Evolutionary conservation across 2,113 vertebrate species (phyloP), one percentile per base, ranked within the genome.

Genomic region (Phalacrocorax carbo): DNA sequence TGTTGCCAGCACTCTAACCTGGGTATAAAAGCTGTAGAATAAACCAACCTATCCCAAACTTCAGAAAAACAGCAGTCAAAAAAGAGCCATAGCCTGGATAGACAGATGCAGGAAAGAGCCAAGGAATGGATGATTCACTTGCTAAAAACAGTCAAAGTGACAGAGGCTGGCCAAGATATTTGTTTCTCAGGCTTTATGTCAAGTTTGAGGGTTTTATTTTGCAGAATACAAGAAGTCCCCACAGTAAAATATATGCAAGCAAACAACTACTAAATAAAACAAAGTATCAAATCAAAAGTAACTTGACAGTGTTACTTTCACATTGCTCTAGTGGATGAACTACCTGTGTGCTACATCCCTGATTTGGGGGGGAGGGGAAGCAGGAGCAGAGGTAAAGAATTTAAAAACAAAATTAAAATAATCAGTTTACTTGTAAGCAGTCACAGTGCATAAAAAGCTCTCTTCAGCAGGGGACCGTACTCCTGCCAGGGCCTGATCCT

Each of bases 81-180:
- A 60, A 5, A 40, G 29, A 92, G 73, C 49, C 60, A 65, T 4
- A 78, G 77, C 18, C 60, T 71, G 77, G 20, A 75, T 6, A 91
- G 69, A 71, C 49, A 86, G 72, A 77, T 2, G 0, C 36, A 51
- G 40, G 48, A 14, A 79, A 66, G 14, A 96, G 91, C 93, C 94
- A 96, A 94, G n/a, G 61, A 38, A 86, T 2, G 0, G 89, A 86
- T 91, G 93, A 96, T 68, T 94, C 89, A 95, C 22, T 84, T 73
- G 95, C 91, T 81, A 88, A 75, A 94, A 86, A 62, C 9, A 68
- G 86, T 89, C 89, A 83, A 94, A 78, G 94, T 82, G 26, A 94
- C 80, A 93, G 60, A 86, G 20, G 46, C 83, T 48, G 55, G 81
- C 86, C 86, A 94, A 91, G 69, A 81, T 29, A 64, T 7, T 81